Percentiles rank a stretch among this genome's conserved stretches.
Evolutionary conservation across 1,140 invertebrate genomes (phyloP).

Genomic region (Drosophila arawakana): DNA sequence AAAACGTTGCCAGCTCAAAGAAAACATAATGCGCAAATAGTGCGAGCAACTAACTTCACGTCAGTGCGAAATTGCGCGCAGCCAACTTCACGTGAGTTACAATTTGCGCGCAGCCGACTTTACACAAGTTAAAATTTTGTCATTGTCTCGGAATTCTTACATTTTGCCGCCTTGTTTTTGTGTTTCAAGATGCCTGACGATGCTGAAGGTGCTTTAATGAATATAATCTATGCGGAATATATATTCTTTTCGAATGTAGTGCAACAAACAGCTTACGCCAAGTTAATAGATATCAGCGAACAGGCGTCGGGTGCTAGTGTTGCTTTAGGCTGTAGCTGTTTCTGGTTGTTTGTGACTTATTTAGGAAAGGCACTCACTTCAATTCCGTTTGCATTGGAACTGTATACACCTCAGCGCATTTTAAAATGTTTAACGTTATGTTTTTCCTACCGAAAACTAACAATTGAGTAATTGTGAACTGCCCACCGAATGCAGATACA

Average conservation of each 20-base stretch:
- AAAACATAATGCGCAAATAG: not conserved
- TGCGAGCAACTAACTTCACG: conserved; percentile 24
- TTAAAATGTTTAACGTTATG: conserved; percentile 57
- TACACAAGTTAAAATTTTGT: conserved; percentile 32
- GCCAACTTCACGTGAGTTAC: conserved; percentile 31
- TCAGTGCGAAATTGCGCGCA: conserved; percentile 19
- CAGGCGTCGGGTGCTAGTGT: conserved; percentile 18
- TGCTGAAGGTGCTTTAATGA: conserved; percentile 2
- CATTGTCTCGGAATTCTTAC: conserved; percentile 37
- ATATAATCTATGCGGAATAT: conserved; percentile 24
- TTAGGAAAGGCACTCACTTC: conserved; percentile 67
- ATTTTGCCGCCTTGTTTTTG: conserved; percentile 11
- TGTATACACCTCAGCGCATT: conserved; percentile 65
- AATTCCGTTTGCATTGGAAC: conserved; percentile 65
- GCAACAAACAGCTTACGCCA: conserved; percentile 17
- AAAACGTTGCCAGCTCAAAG: conserved; percentile 21
- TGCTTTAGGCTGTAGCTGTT: conserved; percentile 70
- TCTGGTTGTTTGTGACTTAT: conserved; percentile 42
- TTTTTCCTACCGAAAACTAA: conserved; percentile 63
- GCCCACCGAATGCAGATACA: conserved; percentile 44
- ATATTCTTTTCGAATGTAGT: conserved; percentile 9
- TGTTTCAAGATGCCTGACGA: conserved; percentile 16
- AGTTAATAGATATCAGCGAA: conserved; percentile 12
- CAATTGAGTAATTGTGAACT: conserved; percentile 42
- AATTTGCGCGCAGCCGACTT: conserved; percentile 40